Percentiles rank a stretch among this genome's conserved stretches.
Conservation (phyloP, 1,140 invertebrate genomes). For the Spodoptera frugiperda region DNA sequence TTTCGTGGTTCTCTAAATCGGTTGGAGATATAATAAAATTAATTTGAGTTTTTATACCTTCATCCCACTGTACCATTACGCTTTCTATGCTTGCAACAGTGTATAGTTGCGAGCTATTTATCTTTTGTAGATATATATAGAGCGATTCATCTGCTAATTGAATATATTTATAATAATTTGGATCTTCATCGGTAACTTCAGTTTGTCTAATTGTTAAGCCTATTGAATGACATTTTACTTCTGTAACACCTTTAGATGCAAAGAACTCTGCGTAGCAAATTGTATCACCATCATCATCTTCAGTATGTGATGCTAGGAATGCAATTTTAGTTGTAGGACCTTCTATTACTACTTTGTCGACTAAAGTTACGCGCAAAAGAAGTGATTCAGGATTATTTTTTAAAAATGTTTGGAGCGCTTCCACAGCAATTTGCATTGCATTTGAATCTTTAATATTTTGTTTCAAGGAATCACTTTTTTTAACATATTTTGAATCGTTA, state of each 20-base stretch:
- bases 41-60: slow-evolving; percentile 10
- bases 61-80: slow-evolving; percentile 7
- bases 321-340: not conserved
- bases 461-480: slow-evolving; percentile 53
- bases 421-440: slow-evolving; percentile 20
- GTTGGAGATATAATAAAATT: slow-evolving; percentile 16
- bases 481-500: slow-evolving; percentile 49
- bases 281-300: slow-evolving; percentile 27
- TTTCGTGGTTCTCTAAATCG: slow-evolving; percentile 3
- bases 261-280: slow-evolving; percentile 1
- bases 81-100: not conserved
- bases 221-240: not conserved
- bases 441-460: slow-evolving; percentile 44
- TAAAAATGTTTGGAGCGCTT: not conserved
- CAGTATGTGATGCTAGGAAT: slow-evolving; percentile 18
- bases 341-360: slow-evolving; percentile 6
- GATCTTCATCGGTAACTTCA: slow-evolving; percentile 48
- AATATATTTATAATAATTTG: slow-evolving; percentile 53
- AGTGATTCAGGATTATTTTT: slow-evolving; percentile 7
- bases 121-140: not conserved
- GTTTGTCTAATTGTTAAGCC: not conserved
- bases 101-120: not conserved
- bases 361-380: slow-evolving; percentile 13
- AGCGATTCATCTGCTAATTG: slow-evolving; percentile 56
- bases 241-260: not conserved